Base-by-base conservation (phyloP, 2,888 invertebrate species). In the Drosophila pegasa region DNA sequence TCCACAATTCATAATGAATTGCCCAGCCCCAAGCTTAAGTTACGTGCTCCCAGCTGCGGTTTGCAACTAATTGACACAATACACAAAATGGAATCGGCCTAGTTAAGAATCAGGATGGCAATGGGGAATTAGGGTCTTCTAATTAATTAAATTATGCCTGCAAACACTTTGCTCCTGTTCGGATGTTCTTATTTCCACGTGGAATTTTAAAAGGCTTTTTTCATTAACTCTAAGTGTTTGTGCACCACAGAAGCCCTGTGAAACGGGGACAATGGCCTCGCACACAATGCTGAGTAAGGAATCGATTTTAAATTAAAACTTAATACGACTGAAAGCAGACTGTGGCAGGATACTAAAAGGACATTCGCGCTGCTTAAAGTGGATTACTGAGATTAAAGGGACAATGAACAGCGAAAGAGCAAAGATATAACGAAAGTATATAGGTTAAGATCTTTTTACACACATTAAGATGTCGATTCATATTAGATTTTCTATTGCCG, bases 141-240 rank as follows among this genome's bases (percentile, higher is more conserved):
- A 77, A 76, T 77, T 75, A 77, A 80, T 77, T 75, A 75, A 75
- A 80, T 77, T 80, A 75, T 71, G 67, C 40, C 66, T 63, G 55
- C 63, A 68, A 68, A 73, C 51, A 63, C 48, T 63, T 43, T 52
- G 52, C 29, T 63, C 16, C 37, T 20, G 9, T 45, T 51, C 12
- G 38, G 22, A 38, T 60, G 27, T 25, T 71, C 43, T 45, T 22
- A 38, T 58, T 64, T 67, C 45, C 50, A 57, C 43, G 38, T 64
- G 59, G 54, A 60, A 31, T 77, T 62, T 61, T 62, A 68, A 76
- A 61, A 38, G 58, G 58, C 27, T 80, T 71, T 78, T 48, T 75
- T 68, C 62, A 66, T 65, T 56, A 70, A 31, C 47, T 41, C 51
- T 14, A 43, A 73, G 65, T 60, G 59, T 37, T 25, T 59, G 47